These are phyloP conservation scores for Phrynocephalus guinanensis DNA, from an alignment of 2,797 vertebrate genomes.

Conservation along the genomic window DNA sequence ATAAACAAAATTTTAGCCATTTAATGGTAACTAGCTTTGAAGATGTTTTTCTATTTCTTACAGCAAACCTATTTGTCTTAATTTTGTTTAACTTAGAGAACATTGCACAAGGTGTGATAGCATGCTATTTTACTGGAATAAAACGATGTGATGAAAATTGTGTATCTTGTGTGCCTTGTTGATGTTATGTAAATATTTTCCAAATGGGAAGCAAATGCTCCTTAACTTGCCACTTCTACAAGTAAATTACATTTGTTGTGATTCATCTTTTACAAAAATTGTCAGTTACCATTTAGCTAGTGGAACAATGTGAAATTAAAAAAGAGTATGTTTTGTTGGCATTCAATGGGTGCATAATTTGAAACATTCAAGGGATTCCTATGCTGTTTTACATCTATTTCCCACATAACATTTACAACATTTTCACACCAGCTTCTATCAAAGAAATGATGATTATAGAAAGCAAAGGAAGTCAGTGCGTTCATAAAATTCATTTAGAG, in stretches of 20 bases:
- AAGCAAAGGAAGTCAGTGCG: neutral
- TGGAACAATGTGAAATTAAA: conserved; percentile 54
- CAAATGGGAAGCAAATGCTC: conserved; percentile 38
- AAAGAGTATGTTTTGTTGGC: conserved; percentile 38
- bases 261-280: conserved; percentile 61
- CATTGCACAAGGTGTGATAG: neutral
- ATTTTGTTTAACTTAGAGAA: conserved; percentile 6
- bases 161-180: neutral
- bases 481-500: conserved; percentile 11
- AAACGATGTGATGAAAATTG: neutral
- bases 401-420: conserved; percentile 52
- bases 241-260: conserved; percentile 55
- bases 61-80: conserved; percentile 1
- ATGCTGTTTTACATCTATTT: conserved; percentile 56
- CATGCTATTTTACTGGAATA: neutral
- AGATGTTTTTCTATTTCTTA: conserved; percentile 31
- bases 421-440: conserved; percentile 61
- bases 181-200: conserved; percentile 29
- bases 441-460: conserved; percentile 29
- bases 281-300: conserved; percentile 54
- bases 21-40: neutral
- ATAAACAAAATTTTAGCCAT: conserved; percentile 41
- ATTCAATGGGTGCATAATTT: conserved; percentile 55
- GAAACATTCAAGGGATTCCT: conserved; percentile 55
- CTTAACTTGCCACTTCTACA: conserved; percentile 55